phyloP scores from a whole-genome alignment of 2,888 invertebrate genomes.

The Chloroclysta siterata region DNA sequence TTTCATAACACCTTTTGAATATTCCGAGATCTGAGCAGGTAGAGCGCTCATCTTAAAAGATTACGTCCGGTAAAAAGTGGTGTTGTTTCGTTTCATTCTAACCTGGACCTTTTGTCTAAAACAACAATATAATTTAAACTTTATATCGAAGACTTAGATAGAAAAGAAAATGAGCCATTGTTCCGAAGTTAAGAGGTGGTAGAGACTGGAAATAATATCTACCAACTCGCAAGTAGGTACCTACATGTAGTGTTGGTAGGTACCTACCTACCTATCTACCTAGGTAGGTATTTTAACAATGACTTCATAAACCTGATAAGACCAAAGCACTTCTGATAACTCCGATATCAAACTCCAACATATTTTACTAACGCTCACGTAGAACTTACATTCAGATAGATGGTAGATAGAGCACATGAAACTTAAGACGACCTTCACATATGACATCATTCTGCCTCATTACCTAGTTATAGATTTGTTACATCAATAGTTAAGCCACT shows the following conservation, averaged over 20 bases:
- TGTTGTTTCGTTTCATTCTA: slow-evolving; percentile 33
- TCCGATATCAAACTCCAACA: slow-evolving; percentile 48
- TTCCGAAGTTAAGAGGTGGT: slow-evolving; percentile 19
- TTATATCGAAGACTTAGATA: slow-evolving; percentile 30
- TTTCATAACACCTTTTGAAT: slow-evolving; percentile 33
- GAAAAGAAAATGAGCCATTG: slow-evolving; percentile 14
- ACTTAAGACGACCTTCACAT: slow-evolving; percentile 71
- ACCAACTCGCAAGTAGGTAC: slow-evolving; percentile 4
- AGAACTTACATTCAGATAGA: slow-evolving; percentile 47
- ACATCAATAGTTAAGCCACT: slow-evolving; percentile 56
- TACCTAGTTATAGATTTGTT: slow-evolving; percentile 54
- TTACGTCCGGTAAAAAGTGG: slow-evolving; percentile 12
- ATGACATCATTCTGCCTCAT: slow-evolving; percentile 74
- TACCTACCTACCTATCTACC: slow-evolving; percentile 14
- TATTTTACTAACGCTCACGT: slow-evolving; percentile 41
- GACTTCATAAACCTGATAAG: slow-evolving; percentile 55
- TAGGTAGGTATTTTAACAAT: slow-evolving; percentile 46
- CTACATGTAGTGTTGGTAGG: slow-evolving; percentile 3
- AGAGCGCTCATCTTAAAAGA: slow-evolving; percentile 26
- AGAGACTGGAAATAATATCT: slow-evolving; percentile 15
- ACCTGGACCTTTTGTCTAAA: slow-evolving; percentile 14
- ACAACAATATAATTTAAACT: slow-evolving; percentile 33
- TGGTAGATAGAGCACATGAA: slow-evolving; percentile 56
- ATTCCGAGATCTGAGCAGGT: slow-evolving; percentile 33
- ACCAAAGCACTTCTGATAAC: slow-evolving; percentile 54